A percentile compares a stretch with the other conserved stretches of the same genome.
These are phyloP conservation scores for Turritopsis dohrnii DNA, from an alignment of 30 jellyfish, hydroid and myxozoan genomes.

Conservation along the genomic window DNA sequence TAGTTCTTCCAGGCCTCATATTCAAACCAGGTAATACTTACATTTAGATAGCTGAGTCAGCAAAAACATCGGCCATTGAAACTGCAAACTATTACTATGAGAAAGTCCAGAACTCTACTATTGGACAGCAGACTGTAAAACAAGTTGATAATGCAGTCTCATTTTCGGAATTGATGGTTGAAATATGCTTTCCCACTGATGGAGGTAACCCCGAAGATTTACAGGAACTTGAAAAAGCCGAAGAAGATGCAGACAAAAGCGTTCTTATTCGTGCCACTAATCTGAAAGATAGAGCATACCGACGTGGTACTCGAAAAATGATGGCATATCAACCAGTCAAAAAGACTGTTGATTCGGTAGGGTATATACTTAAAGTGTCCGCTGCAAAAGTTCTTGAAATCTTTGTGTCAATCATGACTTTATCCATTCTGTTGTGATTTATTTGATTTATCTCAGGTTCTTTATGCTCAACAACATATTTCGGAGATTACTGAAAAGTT, in stretches of 20 bases:
- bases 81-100: slow-evolving; percentile 23
- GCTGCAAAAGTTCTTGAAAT: too few species aligned
- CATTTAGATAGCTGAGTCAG: slow-evolving; percentile 78
- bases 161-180: slow-evolving; percentile 90
- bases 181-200: slow-evolving; percentile 94
- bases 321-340: slow-evolving; percentile 69
- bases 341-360: slow-evolving; percentile 75
- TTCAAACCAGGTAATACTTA: background rate
- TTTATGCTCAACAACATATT: slow-evolving; percentile 78
- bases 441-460: slow-evolving; percentile 49
- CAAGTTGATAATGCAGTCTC: slow-evolving; percentile 97
- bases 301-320: slow-evolving; percentile 72
- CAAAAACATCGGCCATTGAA: slow-evolving; percentile 49
- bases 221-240: slow-evolving; percentile 87
- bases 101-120: slow-evolving; percentile 8
- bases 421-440: background rate
- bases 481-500: slow-evolving; percentile 78
- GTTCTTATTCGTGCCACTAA: slow-evolving; percentile 51
- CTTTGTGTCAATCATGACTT: too few species aligned
- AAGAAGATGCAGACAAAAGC: slow-evolving; percentile 69
- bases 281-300: slow-evolving; percentile 53
- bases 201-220: slow-evolving; percentile 69
- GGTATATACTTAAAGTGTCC: slow-evolving; percentile 20
- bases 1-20: background rate
- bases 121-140: slow-evolving; percentile 48